phyloP scores from a whole-genome alignment of 2,113 vertebrate genomes.

The Myrmecobius fasciatus region DNA sequence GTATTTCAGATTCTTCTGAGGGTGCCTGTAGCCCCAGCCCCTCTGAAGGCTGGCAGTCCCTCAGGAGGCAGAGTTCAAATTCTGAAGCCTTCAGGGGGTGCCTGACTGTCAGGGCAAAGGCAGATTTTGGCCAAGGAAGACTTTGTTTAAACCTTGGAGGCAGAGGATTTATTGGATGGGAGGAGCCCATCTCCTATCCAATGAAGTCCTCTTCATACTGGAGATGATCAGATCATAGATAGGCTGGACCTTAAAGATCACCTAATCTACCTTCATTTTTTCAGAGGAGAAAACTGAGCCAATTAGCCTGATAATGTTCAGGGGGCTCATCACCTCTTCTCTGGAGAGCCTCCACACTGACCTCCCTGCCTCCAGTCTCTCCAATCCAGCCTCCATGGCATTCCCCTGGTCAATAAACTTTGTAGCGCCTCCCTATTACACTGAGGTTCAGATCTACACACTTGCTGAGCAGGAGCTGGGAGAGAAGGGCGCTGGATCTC shows the following conservation, averaged over 20 bases:
- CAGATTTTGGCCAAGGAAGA: background rate
- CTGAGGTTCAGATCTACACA: background rate
- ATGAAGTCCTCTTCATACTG: too few species aligned
- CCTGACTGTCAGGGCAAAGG: background rate
- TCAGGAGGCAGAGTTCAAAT: background rate
- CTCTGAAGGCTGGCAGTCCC: background rate
- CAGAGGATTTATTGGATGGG: background rate
- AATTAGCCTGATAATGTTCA: background rate
- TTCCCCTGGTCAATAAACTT: constrained; percentile 14
- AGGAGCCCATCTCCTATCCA: background rate
- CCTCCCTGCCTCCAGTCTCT: background rate
- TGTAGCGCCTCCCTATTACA: background rate
- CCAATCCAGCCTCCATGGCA: background rate
- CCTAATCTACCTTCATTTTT: background rate
- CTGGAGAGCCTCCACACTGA: background rate
- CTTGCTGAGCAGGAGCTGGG: background rate
- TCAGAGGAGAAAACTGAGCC: background rate
- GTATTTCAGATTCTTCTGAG: background rate
- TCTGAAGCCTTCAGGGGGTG: background rate
- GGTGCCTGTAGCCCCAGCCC: background rate
- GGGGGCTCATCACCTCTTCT: background rate
- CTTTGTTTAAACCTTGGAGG: background rate
- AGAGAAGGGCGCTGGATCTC: background rate
- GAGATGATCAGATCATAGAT: background rate
- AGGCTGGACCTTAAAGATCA: background rate